phyloP scores from a whole-genome alignment of 2,888 invertebrate genomes.

The Folsomia manolachei region DNA sequence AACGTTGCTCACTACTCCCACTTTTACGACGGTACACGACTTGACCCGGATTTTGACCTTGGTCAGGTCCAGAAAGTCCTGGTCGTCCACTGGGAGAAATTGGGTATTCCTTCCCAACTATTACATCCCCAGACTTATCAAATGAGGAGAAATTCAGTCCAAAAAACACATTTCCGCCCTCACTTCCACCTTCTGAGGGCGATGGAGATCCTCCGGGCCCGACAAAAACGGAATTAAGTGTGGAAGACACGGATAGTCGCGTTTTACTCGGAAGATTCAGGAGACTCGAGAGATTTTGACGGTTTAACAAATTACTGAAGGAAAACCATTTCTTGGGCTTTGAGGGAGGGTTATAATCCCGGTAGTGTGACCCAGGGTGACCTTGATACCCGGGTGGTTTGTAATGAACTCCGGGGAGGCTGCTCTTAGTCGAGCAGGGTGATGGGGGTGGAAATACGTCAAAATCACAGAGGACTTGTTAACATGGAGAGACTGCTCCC shows the following conservation, averaged over 20 bases:
- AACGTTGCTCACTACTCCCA: slow-evolving; percentile 10
- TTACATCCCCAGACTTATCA: too few species aligned
- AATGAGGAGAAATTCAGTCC: slow-evolving; percentile 16
- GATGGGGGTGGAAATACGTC: slow-evolving; percentile 31
- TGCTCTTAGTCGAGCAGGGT: slow-evolving; percentile 32
- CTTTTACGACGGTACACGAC: slow-evolving; percentile 36
- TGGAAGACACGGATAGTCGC: slow-evolving; percentile 48
- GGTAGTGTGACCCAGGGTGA: neutral
- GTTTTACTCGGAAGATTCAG: slow-evolving; percentile 46
- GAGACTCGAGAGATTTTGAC: slow-evolving; percentile 46
- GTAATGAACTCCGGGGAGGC: neutral
- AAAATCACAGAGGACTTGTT: slow-evolving; percentile 42
- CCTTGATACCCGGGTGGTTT: too few species aligned
- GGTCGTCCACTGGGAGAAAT: neutral
- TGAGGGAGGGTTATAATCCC: slow-evolving; percentile 14
- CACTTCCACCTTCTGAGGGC: slow-evolving; percentile 29
- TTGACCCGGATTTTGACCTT: slow-evolving; percentile 28
- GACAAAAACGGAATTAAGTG: slow-evolving; percentile 47
- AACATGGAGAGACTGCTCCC: slow-evolving; percentile 42
- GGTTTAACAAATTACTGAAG: slow-evolving; percentile 47
- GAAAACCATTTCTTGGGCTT: slow-evolving; percentile 50
- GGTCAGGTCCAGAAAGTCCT: too few species aligned
- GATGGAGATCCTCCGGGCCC: slow-evolving; percentile 37
- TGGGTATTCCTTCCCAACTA: too few species aligned
- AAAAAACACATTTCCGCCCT: slow-evolving; percentile 25